phyloP scores from a whole-genome alignment of 2,888 invertebrate genomes.

The Calliphora vomitoria region DNA sequence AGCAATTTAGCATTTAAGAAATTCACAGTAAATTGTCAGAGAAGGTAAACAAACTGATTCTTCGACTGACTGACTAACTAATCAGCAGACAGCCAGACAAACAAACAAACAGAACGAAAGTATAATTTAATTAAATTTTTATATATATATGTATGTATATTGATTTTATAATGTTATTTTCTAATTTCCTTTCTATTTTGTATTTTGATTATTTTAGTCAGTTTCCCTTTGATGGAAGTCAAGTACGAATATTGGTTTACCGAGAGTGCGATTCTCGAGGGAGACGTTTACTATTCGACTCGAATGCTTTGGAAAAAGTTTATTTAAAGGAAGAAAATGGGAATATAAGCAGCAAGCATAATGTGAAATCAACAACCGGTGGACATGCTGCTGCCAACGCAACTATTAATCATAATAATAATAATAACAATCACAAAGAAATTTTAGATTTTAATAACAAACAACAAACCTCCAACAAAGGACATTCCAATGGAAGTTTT shows the following conservation, averaged over 20 bases:
- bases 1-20: conserved; percentile 9
- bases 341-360: conserved; percentile 45
- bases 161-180: background rate
- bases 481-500: conserved; percentile 83
- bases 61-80: background rate
- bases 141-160: background rate
- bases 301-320: conserved; percentile 88
- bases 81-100: background rate
- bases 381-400: conserved; percentile 53
- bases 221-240: conserved; percentile 88
- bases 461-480: conserved; percentile 74
- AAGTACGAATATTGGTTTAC: conserved; percentile 93
- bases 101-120: background rate
- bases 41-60: conserved; percentile 25
- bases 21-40: conserved; percentile 18
- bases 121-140: background rate
- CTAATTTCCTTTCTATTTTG: background rate
- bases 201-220: conserved; percentile 78
- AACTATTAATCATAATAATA: conserved; percentile 20
- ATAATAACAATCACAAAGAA: conserved; percentile 61
- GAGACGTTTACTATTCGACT: conserved; percentile 93
- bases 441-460: conserved; percentile 50
- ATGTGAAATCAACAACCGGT: conserved; percentile 72
- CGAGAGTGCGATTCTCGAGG: conserved; percentile 94
- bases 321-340: conserved; percentile 82